Evolutionary conservation across 2,888 invertebrate species (phyloP).

Genomic region (Eupithecia abbreviata): DNA sequence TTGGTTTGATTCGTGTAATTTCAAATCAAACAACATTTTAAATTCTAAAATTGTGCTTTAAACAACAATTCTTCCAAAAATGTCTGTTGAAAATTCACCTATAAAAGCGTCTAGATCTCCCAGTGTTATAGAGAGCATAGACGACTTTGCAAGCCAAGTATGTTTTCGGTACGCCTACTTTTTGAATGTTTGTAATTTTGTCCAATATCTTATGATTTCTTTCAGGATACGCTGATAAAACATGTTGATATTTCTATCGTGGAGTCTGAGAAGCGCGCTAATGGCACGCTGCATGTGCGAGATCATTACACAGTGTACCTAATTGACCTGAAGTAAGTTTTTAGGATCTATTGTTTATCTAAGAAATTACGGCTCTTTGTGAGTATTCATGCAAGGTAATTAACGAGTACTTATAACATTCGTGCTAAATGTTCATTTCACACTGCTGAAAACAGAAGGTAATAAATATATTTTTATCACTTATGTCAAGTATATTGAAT

Average conservation of each 20-base stretch:
- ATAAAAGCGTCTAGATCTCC: conserved; percentile 64
- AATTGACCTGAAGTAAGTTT: conserved; percentile 89
- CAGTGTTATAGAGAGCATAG: conserved; percentile 65
- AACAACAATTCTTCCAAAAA: conserved; percentile 44
- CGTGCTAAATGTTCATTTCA: conserved; percentile 1
- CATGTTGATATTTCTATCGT: conserved; percentile 90
- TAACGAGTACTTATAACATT: conserved; percentile 16
- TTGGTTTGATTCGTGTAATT: conserved; percentile 5
- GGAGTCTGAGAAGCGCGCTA: conserved; percentile 90
- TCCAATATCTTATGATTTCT: conserved; percentile 48
- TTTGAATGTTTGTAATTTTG: conserved; percentile 40
- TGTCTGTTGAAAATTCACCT: conserved; percentile 69
- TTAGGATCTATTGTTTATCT: conserved; percentile 57
- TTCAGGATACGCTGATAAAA: conserved; percentile 87
- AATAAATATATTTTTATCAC: neutral
- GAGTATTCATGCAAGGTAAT: conserved; percentile 48
- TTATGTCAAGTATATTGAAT: neutral
- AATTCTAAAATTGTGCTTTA: conserved; percentile 13
- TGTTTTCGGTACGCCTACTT: conserved; percentile 66
- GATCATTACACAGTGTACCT: conserved; percentile 91
- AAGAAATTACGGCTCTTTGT: conserved; percentile 52
- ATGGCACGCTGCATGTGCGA: conserved; percentile 88
- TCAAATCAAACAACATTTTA: conserved; percentile 31
- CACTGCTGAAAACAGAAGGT: neutral
- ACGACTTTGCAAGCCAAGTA: conserved; percentile 75